phyloP scores from a whole-genome alignment of 1,140 invertebrate species.

The Drosophila saltans region DNA sequence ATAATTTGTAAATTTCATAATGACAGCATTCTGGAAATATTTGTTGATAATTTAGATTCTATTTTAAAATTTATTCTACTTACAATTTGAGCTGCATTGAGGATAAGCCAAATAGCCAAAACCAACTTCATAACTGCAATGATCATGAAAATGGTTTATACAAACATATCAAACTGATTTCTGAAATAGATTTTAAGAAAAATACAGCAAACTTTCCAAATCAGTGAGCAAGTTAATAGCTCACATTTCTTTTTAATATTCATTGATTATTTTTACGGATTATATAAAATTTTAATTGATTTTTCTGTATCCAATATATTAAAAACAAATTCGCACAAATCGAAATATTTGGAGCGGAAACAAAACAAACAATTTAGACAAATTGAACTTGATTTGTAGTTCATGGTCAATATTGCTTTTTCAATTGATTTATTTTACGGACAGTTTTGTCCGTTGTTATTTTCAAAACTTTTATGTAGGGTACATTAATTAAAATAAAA shows the following conservation, averaged over 20 bases:
- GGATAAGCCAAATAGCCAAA: neutral
- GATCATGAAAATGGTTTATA: no score
- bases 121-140: neutral
- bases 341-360: neutral
- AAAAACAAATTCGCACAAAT: neutral
- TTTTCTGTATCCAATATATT: neutral
- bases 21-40: neutral
- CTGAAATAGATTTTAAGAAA: no score
- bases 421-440: no score
- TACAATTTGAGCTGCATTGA: neutral
- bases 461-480: no score
- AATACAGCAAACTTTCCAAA: neutral
- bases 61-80: neutral
- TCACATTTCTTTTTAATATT: no score
- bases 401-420: no score
- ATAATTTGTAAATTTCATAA: constrained; percentile 1
- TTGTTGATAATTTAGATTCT: neutral
- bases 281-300: neutral
- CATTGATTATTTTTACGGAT: neutral
- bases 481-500: no score
- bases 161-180: no score
- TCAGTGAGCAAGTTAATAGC: neutral
- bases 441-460: no score
- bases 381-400: no score
- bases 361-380: no score